A percentile compares a stretch with the other conserved stretches of the same genome.
Evolutionary conservation across 1,140 invertebrate genomes (phyloP).

Genomic region (Littorina saxatilis): DNA sequence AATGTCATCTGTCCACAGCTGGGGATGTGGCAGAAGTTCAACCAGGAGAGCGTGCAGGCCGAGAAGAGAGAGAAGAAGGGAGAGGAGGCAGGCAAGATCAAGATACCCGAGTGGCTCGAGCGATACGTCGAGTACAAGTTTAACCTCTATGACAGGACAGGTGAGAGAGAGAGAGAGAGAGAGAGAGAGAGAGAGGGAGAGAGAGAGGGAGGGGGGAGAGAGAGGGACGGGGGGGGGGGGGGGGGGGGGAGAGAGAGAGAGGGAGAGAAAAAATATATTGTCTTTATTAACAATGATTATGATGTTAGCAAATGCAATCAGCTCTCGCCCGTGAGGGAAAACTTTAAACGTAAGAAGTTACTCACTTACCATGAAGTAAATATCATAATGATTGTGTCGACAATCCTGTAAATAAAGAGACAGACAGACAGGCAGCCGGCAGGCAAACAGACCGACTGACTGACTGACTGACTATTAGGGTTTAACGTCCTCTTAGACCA

Average conservation of each 20-base stretch:
- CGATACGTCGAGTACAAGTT: slow-evolving; percentile 74
- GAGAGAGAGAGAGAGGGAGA: neutral
- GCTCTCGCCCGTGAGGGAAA: too few species aligned
- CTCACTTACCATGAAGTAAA: too few species aligned
- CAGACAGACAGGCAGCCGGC: too few species aligned
- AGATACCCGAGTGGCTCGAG: slow-evolving; percentile 72
- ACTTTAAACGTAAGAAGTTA: too few species aligned
- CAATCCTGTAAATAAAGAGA: too few species aligned
- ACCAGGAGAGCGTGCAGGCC: slow-evolving; percentile 48
- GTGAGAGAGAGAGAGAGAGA: slow-evolving; percentile 49
- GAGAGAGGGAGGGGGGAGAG: neutral
- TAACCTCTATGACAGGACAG: slow-evolving; percentile 72
- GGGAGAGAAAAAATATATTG: too few species aligned
- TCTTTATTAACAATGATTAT: too few species aligned
- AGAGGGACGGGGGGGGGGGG: neutral
- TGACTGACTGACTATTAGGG: too few species aligned
- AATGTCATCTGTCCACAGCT: slow-evolving; percentile 54
- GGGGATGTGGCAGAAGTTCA: slow-evolving; percentile 65
- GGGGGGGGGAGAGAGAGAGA: neutral
- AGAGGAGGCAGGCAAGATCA: slow-evolving; percentile 41
- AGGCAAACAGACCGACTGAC: too few species aligned
- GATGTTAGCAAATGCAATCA: too few species aligned
- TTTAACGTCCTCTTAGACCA: too few species aligned
- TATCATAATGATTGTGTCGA: too few species aligned
- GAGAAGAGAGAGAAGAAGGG: slow-evolving; percentile 42